These are phyloP conservation scores for Drosophila ficusphila DNA, from an alignment of 1,140 invertebrate species.

Conservation along the genomic window DNA sequence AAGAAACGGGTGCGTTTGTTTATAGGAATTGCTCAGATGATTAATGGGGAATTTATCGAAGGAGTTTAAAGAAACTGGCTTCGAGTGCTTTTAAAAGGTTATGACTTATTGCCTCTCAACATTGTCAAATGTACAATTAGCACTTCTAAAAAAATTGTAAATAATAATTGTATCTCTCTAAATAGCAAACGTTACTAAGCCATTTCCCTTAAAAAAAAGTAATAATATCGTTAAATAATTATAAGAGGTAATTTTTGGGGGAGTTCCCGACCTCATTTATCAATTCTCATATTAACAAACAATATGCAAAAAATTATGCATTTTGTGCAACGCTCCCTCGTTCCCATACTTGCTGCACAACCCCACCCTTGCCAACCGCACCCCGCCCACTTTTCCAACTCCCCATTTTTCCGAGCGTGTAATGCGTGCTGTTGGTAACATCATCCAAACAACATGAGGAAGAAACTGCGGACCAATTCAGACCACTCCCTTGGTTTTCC, in stretches of 20 bases:
- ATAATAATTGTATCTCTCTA: too few species aligned
- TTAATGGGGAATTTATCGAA: constrained; percentile 13
- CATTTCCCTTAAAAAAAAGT: too few species aligned
- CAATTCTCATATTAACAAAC: constrained; percentile 31
- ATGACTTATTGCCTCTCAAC: not conserved
- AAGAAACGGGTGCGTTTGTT: constrained; percentile 16
- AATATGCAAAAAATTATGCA: constrained; percentile 8
- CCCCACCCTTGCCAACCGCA: not conserved
- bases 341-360: constrained; percentile 15
- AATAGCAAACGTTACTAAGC: too few species aligned
- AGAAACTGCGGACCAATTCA: constrained; percentile 35
- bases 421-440: constrained; percentile 40
- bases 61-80: constrained; percentile 4
- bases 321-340: constrained; percentile 3
- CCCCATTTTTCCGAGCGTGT: not conserved
- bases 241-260: not conserved
- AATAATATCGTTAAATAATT: not conserved
- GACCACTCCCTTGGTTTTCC: constrained; percentile 10
- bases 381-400: not conserved
- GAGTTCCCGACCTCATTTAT: not conserved
- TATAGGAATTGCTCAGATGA: constrained; percentile 16
- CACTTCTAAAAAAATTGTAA: too few species aligned
- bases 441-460: constrained; percentile 15
- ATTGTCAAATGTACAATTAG: not conserved
- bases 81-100: not conserved